A percentile compares a stretch with the other conserved stretches of the same genome.
These are phyloP conservation scores for Bos indicus DNA, from an alignment of 2,113 vertebrate genomes.

Conservation along the genomic window DNA sequence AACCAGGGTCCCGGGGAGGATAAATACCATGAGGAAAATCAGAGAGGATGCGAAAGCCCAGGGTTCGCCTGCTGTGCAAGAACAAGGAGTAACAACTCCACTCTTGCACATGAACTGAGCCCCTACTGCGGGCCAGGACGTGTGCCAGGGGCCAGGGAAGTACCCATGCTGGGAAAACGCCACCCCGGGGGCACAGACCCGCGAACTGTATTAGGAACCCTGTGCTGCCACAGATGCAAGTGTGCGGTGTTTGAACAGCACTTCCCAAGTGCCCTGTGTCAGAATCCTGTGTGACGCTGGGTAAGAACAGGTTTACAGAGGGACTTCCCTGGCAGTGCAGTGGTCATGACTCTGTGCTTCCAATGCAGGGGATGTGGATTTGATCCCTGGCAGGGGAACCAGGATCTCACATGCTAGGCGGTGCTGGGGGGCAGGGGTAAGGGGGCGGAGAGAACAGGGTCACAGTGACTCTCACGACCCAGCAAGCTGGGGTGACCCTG, in stretches of 20 bases:
- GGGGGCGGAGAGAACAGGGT: not conserved
- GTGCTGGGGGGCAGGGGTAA: rapidly evolving
- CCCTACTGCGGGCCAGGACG: not conserved
- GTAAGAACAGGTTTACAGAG: not conserved
- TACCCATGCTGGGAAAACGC: not conserved
- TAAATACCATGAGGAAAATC: not conserved
- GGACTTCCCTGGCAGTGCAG: not conserved
- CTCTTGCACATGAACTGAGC: rapidly evolving
- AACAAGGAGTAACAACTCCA: not conserved
- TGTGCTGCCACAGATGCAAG: not conserved
- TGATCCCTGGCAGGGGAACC: not conserved
- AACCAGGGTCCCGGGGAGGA: not conserved
- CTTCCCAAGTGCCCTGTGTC: not conserved
- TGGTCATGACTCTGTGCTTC: not conserved
- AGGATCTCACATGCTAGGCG: not conserved
- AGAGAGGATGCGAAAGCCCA: not conserved
- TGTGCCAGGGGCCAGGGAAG: not conserved
- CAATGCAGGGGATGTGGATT: not conserved
- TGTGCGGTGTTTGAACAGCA: not conserved
- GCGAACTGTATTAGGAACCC: not conserved
- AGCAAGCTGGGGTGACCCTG: not conserved
- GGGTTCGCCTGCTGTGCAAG: not conserved
- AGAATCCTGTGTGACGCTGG: not conserved
- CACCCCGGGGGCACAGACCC: not conserved
- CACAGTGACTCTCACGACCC: not conserved